phyloP scores from a whole-genome alignment of 2,888 invertebrate species.

The Barypeithes pellucidus region DNA sequence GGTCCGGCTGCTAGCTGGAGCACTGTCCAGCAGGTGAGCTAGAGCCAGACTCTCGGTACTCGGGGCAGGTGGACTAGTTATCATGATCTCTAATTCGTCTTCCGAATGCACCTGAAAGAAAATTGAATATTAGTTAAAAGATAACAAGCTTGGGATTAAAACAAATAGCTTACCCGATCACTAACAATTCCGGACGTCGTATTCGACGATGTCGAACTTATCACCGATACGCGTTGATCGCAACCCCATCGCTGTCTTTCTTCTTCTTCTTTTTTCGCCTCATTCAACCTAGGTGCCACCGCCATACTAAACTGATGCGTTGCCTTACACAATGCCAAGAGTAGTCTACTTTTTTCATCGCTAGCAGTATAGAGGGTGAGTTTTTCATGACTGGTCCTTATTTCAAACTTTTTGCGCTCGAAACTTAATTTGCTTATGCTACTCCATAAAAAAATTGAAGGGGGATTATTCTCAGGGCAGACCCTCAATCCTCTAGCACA shows the following conservation, averaged over 20 bases:
- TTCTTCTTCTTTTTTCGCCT: slow-evolving; percentile 87
- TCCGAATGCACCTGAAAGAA: slow-evolving; percentile 80
- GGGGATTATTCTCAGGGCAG: slow-evolving; percentile 82
- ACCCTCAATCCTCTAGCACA: slow-evolving; percentile 94
- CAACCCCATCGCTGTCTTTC: slow-evolving; percentile 75
- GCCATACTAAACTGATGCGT: slow-evolving; percentile 98
- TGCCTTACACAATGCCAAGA: slow-evolving; percentile 74
- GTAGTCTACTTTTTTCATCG: slow-evolving; percentile 94
- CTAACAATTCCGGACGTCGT: slow-evolving; percentile 97
- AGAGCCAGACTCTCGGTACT: slow-evolving; percentile 89
- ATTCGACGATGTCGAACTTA: slow-evolving; percentile 92
- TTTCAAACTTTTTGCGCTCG: slow-evolving; percentile 98
- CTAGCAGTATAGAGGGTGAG: slow-evolving; percentile 92
- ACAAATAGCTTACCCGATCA: slow-evolving; percentile 78
- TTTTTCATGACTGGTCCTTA: slow-evolving; percentile 90
- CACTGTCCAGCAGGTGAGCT: slow-evolving; percentile 82
- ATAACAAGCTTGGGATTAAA: background rate
- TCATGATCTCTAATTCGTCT: slow-evolving; percentile 93
- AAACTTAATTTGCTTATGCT: slow-evolving; percentile 96
- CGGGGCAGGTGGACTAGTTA: slow-evolving; percentile 87
- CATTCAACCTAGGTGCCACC: slow-evolving; percentile 87
- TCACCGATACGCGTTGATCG: slow-evolving; percentile 74
- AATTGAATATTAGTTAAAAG: slow-evolving; percentile 64
- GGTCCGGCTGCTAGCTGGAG: slow-evolving; percentile 75
- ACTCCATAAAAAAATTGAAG: slow-evolving; percentile 92